Evolutionary conservation across 2,888 invertebrate species (phyloP), one percentile per base, ranked within the genome.

Genomic region (Cheilosia variabilis): DNA sequence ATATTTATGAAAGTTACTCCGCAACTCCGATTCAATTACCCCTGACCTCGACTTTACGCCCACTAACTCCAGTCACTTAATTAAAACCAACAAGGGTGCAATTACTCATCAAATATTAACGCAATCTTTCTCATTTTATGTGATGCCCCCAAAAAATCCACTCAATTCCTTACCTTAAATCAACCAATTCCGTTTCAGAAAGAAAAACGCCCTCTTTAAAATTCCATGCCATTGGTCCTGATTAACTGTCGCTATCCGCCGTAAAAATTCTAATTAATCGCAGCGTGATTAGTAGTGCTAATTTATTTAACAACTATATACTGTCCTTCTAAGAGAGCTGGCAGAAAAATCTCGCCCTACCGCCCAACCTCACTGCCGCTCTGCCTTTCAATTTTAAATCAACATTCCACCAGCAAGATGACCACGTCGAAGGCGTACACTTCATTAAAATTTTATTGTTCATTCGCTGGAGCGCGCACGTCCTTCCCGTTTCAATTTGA

Each of bases 361-460:
- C n/a, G 22, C 13, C 34, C 15, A 19, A 15, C 22, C 37, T 47
- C 2, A 47, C 9, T 47, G 17, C 15, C 10, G 9, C n/a, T 27
- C n/a, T n/a, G n/a, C 43, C 43, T 17, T 47, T 47, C 45, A 62
- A 62, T 62, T 15, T 27, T 62, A 13, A 47, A 17, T 19, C 62
- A 43, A 60, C 43, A 1, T 24, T 24, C 15, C 58, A 43, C 45
- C 13, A 15, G 45, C 47, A 22, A 13, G 62, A 17, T 45, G 31
- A 43, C 53, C 65, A 60, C 34, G 17, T 57, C 41, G 55, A 71
- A 34, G 78, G 55, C 37, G 53, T 24, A 43, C 52, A 41, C 60
- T 72, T 71, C 73, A 79, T 79, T 52, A 79, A 79, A 66, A 37
- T 66, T 79, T 52, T 45, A 79, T 66, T 60, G 53, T 52, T 31